Percentiles rank a stretch among this genome's conserved stretches.
These are phyloP conservation scores for Anastrepha obliqua DNA, from an alignment of 1,140 invertebrate species.

Conservation along the genomic window DNA sequence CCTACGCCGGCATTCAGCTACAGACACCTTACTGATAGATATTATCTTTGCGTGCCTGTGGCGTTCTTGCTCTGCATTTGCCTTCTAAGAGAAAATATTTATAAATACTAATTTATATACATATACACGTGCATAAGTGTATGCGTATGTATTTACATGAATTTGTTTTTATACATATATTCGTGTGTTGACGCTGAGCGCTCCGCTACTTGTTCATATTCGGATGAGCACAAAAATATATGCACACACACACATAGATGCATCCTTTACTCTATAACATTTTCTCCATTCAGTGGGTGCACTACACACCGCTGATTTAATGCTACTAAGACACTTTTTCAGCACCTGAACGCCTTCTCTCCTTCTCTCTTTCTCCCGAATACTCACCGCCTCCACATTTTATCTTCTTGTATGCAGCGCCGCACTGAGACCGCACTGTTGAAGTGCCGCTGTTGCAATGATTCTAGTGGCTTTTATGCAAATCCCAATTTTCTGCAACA, in stretches of 20 bases:
- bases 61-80: no score
- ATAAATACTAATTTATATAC: neutral
- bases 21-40: no score
- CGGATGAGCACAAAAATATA: neutral
- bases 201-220: no score
- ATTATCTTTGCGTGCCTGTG: no score
- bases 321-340: conserved; percentile 40
- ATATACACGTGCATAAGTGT: neutral
- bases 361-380: neutral
- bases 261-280: neutral
- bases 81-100: no score
- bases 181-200: no score
- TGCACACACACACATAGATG: neutral
- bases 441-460: conserved; percentile 50
- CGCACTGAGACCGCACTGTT: neutral
- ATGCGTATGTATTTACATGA: neutral
- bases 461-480: conserved; percentile 52
- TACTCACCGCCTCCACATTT: neutral
- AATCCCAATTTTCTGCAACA: conserved; percentile 52
- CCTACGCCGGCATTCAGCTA: neutral
- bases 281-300: neutral
- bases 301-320: neutral
- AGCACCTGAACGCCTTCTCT: conserved; percentile 44
- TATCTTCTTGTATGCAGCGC: neutral
- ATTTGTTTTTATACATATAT: neutral